These are phyloP conservation scores for Gastrophryne carolinensis DNA, from an alignment of 2,797 vertebrate species.

Conservation along the genomic window DNA sequence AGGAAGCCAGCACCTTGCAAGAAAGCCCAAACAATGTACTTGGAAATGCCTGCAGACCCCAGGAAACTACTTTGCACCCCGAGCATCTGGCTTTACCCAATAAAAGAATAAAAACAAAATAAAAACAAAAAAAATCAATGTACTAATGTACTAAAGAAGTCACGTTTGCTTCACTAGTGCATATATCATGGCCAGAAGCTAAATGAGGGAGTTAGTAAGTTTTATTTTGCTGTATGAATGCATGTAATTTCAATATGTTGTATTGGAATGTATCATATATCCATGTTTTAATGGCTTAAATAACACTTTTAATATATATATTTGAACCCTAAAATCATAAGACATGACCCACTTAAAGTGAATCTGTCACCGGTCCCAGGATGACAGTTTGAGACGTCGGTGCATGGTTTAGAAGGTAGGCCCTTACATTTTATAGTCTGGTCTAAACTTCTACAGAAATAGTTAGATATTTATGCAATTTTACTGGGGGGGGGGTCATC, in stretches of 20 bases:
- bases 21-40: conserved; percentile 53
- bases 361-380: too few species aligned
- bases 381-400: too few species aligned
- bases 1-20: conserved; percentile 57
- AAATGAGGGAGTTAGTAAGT: not conserved
- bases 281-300: conserved; percentile 64
- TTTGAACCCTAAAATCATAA: too few species aligned
- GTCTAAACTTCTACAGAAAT: too few species aligned
- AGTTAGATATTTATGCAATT: too few species aligned
- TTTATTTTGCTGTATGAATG: conserved; percentile 7
- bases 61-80: conserved; percentile 58
- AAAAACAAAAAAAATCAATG: too few species aligned
- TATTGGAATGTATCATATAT: conserved; percentile 60
- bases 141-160: too few species aligned
- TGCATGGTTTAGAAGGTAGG: too few species aligned
- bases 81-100: conserved; percentile 56
- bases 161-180: too few species aligned
- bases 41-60: conserved; percentile 60
- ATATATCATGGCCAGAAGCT: not conserved
- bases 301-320: conserved; percentile 4
- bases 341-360: too few species aligned
- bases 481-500: too few species aligned
- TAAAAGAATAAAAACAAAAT: conserved; percentile 76
- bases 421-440: too few species aligned
- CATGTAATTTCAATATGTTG: conserved; percentile 62